Percentiles rank a stretch among this genome's conserved stretches.
These are phyloP conservation scores for Leptothorax acervorum DNA, from an alignment of 2,888 invertebrate genomes.

Conservation along the genomic window DNA sequence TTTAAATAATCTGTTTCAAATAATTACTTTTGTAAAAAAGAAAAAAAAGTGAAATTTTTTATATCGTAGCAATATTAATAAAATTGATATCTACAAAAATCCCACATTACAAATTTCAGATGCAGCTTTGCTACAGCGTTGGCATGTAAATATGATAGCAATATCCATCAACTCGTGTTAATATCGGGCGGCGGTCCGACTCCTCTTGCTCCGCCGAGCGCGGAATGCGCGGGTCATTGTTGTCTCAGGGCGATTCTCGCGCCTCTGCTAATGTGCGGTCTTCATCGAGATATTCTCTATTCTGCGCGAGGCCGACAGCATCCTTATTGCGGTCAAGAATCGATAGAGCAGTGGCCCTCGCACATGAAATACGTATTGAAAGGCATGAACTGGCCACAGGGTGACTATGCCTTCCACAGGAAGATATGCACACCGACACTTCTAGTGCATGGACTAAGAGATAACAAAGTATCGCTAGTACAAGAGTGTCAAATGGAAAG, in stretches of 20 bases:
- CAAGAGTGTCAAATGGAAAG: conserved; percentile 91
- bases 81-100: not conserved
- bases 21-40: not conserved
- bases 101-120: conserved; percentile 81
- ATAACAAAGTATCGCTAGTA: conserved; percentile 89
- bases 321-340: conserved; percentile 85
- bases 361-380: conserved; percentile 87
- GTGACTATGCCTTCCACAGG: conserved; percentile 89
- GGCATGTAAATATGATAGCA: conserved; percentile 87
- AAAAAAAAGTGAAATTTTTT: not conserved
- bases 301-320: conserved; percentile 87
- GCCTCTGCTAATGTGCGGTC: conserved; percentile 88
- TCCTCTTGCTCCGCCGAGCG: conserved; percentile 88
- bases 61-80: not conserved
- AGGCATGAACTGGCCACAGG: conserved; percentile 90
- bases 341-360: conserved; percentile 85
- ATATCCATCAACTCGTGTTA: conserved; percentile 88
- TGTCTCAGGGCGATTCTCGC: conserved; percentile 87
- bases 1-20: not conserved
- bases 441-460: conserved; percentile 89
- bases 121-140: conserved; percentile 89
- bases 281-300: conserved; percentile 87
- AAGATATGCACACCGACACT: conserved; percentile 89
- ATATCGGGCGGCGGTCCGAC: conserved; percentile 90
- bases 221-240: conserved; percentile 86